Percentiles rank a stretch among this genome's conserved stretches.
Conservation (phyloP, 2,888 invertebrate genomes). For the Gari tellinella region DNA sequence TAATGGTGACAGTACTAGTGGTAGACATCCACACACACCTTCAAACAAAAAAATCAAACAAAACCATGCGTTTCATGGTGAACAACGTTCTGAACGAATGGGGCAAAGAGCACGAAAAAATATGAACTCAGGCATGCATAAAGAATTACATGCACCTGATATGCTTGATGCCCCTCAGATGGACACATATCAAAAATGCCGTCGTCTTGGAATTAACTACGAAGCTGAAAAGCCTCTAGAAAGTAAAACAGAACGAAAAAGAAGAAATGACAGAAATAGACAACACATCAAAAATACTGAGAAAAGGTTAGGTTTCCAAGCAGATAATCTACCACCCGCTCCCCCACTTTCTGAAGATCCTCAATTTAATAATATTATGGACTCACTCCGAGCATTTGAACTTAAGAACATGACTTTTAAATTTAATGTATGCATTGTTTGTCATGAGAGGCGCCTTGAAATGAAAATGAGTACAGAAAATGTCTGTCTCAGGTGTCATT, state of each 20-base stretch:
- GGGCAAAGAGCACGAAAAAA: too few relatives aligned
- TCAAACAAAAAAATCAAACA: too few relatives aligned
- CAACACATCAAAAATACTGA: not conserved
- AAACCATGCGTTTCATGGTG: too few relatives aligned
- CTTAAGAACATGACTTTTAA: conserved; percentile 40
- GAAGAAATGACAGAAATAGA: not conserved
- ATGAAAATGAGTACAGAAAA: conserved; percentile 35
- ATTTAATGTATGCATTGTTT: conserved; percentile 20
- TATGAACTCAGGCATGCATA: too few relatives aligned
- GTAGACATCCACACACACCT: too few relatives aligned
- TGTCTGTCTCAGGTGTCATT: conserved; percentile 23
- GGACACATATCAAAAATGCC: conserved; percentile 3
- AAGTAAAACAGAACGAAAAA: not conserved
- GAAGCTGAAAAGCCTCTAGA: not conserved
- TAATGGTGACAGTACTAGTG: too few relatives aligned
- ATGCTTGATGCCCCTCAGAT: not conserved
- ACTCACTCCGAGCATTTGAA: conserved; percentile 25
- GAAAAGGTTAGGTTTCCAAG: conserved; percentile 4
- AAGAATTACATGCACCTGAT: not conserved
- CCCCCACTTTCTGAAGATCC: conserved; percentile 12
- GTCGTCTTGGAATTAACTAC: conserved; percentile 2
- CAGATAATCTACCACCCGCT: not conserved
- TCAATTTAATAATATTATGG: conserved; percentile 13
- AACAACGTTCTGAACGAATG: too few relatives aligned
- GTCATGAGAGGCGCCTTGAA: conserved; percentile 35